Base-by-base conservation (phyloP, 1,140 invertebrate genomes). In the Drosophila guanche region DNA sequence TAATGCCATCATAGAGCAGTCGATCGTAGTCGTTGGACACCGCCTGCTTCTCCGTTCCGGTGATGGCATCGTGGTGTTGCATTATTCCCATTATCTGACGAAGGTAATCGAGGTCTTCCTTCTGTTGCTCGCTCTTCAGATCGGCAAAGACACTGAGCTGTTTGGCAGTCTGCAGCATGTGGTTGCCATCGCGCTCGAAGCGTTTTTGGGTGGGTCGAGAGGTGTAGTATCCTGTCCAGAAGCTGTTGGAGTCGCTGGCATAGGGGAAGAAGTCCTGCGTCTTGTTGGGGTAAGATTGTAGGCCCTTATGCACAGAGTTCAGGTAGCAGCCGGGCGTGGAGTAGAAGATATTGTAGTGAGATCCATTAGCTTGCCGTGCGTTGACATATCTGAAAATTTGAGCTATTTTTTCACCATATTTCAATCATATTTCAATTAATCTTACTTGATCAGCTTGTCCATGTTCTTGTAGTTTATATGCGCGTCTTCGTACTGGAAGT, bases 141-240 rank as follows among this genome's bases (percentile, higher is more conserved):
- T 53, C 42, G 4, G 78, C 93, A 25, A 93, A 79, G 12, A 91
- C 76, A 33, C 92, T 92, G 0, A 94, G 80, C 76, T 94, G 93
- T 78, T 94, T 94, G 52, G 93, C 92, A 57, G 95, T 94, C 91
- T 97, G 96, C n/a, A 98, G 90, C 52, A 96, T 95, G 78, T 95
- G 95, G 83, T 97, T 98, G 0, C 95, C 95, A 59, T 94, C 90
- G 41, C 97, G 92, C 78, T 97, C 96, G 81, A 94, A 96, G 27
- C 94, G 94, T 83, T 98, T 98, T 0, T 97, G 92, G 0, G 97
- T 95, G 7, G 97, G 95, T 58, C 97, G 93, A 0, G 97, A 99
- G 0, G 97, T 97, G 89, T 97, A 99, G 90, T 98, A 99, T 0
- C 98, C 98, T 0, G 97, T 98, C 98, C 98, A 99, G 90, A 95